Base-by-base conservation (phyloP, 2,113 vertebrate genomes). In the Sorex araneus region DNA sequence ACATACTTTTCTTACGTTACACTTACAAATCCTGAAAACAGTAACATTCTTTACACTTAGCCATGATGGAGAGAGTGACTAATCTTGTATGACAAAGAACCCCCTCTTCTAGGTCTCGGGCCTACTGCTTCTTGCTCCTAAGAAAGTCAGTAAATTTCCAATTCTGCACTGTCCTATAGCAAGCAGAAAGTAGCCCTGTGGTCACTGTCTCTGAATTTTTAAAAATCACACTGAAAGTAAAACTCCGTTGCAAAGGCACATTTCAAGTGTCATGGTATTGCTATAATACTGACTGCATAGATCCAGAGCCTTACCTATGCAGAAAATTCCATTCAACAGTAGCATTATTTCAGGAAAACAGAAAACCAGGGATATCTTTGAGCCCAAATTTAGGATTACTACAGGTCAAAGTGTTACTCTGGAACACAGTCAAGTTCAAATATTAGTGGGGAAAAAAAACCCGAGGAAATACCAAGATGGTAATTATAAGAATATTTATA, bases 351-450 rank as follows among this genome's bases (percentile, higher is more conserved):
- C 80, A 83, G 2, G 27, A 28, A 25, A 83, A 76, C 50, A 76
- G 36, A 84, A 80, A 67, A 21, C 11, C 28, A 63, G 32, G 70
- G 15, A 19, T 21, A 85, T 92, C 28, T 74, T 45, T 3, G 28
- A 30, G 0, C 50, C 45, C 78, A 84, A 93, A 76, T 4, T 91
- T 67, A 91, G 60, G 57, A 60, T 23, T 60, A 16, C 57, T 60
- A 60, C 21, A 54, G 13, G 54, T 54, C 30, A 71, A 47, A 50
- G 12, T 67, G 8, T 87, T 89, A 73, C 25, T 54, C 28, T 67
- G 57, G 30, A 94, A 87, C 16, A 95, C 11, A 92, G 23, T 66
- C 50, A 85, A 84, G n/a, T 85, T 92, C 13, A 84, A 87, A 34
- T 74, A 50, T 60, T 34, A 78, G 43, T 64, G 63, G 32, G 75